phyloP scores from a whole-genome alignment of 2,797 vertebrate species.

The Simalia tracyae region DNA sequence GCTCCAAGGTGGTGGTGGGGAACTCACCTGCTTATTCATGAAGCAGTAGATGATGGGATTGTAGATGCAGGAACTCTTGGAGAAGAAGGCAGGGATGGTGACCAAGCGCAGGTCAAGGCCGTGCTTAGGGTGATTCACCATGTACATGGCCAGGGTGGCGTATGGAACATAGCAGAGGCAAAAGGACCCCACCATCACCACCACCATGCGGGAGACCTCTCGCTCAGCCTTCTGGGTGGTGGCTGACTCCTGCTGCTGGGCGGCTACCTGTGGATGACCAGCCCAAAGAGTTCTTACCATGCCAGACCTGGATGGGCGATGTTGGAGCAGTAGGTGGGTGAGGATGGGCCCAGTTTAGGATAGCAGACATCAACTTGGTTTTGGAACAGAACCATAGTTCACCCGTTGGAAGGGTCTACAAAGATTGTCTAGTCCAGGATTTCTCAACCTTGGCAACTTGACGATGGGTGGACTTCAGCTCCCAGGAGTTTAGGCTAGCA shows the following conservation, averaged over 20 bases:
- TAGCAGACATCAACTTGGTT: no score
- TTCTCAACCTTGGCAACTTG: no score
- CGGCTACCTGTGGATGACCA: constrained; percentile 73
- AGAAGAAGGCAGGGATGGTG: constrained; percentile 84
- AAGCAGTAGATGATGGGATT: constrained; percentile 82
- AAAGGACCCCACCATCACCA: constrained; percentile 84
- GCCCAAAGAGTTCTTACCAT: not conserved
- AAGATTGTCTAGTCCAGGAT: no score
- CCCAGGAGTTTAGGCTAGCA: no score
- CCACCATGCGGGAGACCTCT: constrained; percentile 85
- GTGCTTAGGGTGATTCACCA: constrained; percentile 82
- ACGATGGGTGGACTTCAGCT: no score
- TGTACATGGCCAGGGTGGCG: constrained; percentile 80
- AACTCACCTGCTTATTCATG: constrained; percentile 84
- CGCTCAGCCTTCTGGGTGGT: constrained; percentile 85
- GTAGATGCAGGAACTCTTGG: constrained; percentile 82
- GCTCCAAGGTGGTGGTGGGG: no score
- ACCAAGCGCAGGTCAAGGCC: constrained; percentile 77
- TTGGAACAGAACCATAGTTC: no score
- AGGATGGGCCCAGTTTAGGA: no score
- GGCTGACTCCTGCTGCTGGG: constrained; percentile 84
- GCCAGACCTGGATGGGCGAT: no score
- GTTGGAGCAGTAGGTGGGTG: no score
- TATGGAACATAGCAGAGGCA: constrained; percentile 83
- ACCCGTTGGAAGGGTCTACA: no score